phyloP scores from a whole-genome alignment of 2,797 vertebrate species.

The Phyllotis vaccarum region DNA sequence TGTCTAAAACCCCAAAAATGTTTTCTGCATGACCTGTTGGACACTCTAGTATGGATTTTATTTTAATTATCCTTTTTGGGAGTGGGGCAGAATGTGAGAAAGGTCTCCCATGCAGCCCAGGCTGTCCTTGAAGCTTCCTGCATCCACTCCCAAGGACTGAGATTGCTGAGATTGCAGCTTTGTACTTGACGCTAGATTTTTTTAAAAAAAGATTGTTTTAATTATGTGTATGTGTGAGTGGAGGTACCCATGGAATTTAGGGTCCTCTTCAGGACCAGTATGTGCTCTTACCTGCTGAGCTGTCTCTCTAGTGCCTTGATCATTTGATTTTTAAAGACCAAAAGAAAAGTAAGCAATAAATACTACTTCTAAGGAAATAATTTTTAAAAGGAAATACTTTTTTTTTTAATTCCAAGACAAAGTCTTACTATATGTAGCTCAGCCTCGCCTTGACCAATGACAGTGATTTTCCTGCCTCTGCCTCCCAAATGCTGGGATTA shows the following conservation, averaged over 20 bases:
- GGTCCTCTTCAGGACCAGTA: neutral
- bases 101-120: neutral
- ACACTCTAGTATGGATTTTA: conserved; percentile 12
- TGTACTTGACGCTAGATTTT: neutral
- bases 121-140: neutral
- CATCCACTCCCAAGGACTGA: neutral
- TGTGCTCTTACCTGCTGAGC: neutral
- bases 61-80: neutral
- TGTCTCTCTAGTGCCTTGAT: neutral
- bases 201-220: neutral
- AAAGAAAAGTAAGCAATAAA: conserved; percentile 61
- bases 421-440: neutral
- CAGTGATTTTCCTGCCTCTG: neutral
- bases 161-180: neutral
- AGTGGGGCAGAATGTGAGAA: neutral
- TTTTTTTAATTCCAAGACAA: neutral
- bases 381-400: neutral
- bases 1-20: conserved; percentile 51
- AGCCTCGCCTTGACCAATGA: neutral
- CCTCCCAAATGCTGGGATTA: neutral
- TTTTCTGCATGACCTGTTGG: conserved; percentile 54
- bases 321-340: conserved; percentile 37
- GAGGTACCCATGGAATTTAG: neutral
- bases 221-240: neutral
- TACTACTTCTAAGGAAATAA: conserved; percentile 17